Percentiles rank a stretch among this genome's conserved stretches.
Evolutionary conservation across 2,888 invertebrate genomes (phyloP).

Genomic region (Ectobius pallidus): DNA sequence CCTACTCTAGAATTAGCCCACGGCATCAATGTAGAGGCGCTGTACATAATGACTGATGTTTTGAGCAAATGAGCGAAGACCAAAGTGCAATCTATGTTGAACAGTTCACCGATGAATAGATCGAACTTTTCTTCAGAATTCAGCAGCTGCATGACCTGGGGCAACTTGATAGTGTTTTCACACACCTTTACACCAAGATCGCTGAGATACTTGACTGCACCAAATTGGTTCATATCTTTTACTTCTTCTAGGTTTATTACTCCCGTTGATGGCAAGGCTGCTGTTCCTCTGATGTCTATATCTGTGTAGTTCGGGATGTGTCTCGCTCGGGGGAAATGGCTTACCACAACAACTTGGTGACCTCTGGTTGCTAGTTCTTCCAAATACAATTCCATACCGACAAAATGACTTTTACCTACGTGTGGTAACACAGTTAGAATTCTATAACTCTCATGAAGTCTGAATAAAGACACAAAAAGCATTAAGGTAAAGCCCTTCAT

Average conservation of each 20-base stretch:
- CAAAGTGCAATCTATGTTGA: conserved; percentile 10
- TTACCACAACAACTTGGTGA: conserved; percentile 70
- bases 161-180: too few relatives aligned
- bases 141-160: too few relatives aligned
- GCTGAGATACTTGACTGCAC: too few relatives aligned
- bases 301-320: not conserved
- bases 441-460: not conserved
- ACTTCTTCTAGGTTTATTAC: conserved; percentile 41
- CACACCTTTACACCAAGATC: too few relatives aligned
- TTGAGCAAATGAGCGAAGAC: not conserved
- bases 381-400: conserved; percentile 66
- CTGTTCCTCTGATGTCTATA: not conserved
- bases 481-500: too few relatives aligned
- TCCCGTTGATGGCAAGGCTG: conserved; percentile 60
- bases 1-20: conserved; percentile 14
- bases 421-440: conserved; percentile 62
- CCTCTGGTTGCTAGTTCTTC: conserved; percentile 65
- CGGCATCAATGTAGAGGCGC: not conserved
- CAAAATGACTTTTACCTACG: conserved; percentile 72
- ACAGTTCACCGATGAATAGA: conserved; percentile 9
- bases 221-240: too few relatives aligned
- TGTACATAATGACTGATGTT: not conserved
- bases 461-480: too few relatives aligned
- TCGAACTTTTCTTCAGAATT: too few relatives aligned
- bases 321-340: conserved; percentile 47